Percentiles rank a stretch among this genome's conserved stretches.
These are phyloP conservation scores for Pachyramphus minor DNA, from an alignment of 2,113 vertebrate genomes.

Conservation along the genomic window DNA sequence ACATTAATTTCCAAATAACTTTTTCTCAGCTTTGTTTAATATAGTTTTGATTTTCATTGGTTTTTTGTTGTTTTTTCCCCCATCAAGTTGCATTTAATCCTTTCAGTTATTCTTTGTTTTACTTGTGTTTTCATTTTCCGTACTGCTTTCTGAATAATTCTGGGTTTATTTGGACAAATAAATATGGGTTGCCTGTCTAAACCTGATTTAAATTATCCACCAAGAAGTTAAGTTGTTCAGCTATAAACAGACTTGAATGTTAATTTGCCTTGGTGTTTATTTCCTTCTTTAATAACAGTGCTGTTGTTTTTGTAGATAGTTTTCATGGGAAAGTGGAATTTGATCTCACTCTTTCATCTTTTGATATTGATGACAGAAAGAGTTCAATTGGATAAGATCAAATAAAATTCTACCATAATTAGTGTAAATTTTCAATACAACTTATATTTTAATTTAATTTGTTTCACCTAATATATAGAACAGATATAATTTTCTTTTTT, in stretches of 20 bases:
- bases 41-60: neutral
- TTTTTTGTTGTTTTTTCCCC: neutral
- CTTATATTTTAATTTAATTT: neutral
- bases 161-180: neutral
- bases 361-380: neutral
- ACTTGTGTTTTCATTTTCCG: neutral
- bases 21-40: neutral
- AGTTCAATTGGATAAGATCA: neutral
- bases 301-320: neutral
- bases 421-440: neutral
- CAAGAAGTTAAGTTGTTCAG: neutral
- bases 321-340: neutral
- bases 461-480: neutral
- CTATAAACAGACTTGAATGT: neutral
- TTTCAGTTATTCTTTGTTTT: neutral
- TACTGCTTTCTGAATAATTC: constrained; percentile 1
- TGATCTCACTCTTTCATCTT: neutral
- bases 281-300: neutral
- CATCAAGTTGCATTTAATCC: neutral
- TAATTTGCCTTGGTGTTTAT: neutral
- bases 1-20: neutral
- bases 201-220: neutral
- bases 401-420: neutral
- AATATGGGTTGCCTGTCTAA: neutral
- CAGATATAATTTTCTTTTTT: rapidly evolving